These are phyloP conservation scores for Zygaena filipendulae DNA, from an alignment of 2,888 invertebrate species.

Conservation along the genomic window DNA sequence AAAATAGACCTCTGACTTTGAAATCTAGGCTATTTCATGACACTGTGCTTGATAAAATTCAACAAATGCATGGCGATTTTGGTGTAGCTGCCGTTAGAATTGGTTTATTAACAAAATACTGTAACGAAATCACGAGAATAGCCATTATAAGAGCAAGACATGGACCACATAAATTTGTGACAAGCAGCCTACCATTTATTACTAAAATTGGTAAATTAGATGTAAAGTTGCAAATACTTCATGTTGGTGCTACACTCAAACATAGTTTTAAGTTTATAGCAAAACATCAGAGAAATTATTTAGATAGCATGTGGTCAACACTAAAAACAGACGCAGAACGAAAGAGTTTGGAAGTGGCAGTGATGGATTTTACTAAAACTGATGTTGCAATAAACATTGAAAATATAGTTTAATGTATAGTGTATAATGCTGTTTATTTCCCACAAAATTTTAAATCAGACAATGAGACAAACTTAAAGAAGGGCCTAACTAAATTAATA, in stretches of 20 bases:
- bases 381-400: slow-evolving; percentile 56
- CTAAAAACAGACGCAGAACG: slow-evolving; percentile 73
- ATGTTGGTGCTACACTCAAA: slow-evolving; percentile 81
- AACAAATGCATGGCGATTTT: slow-evolving; percentile 80
- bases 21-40: slow-evolving; percentile 64
- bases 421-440: no score
- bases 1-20: slow-evolving; percentile 54
- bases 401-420: slow-evolving; percentile 29
- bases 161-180: slow-evolving; percentile 78
- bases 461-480: no score
- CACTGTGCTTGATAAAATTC: slow-evolving; percentile 71
- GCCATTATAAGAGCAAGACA: slow-evolving; percentile 78
- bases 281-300: slow-evolving; percentile 72
- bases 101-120: slow-evolving; percentile 83
- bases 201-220: slow-evolving; percentile 72
- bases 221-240: slow-evolving; percentile 73
- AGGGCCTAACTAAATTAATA: no score
- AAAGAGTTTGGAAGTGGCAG: slow-evolving; percentile 58
- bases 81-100: slow-evolving; percentile 76
- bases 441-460: no score
- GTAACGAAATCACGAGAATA: slow-evolving; percentile 79
- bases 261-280: slow-evolving; percentile 81
- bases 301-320: slow-evolving; percentile 71
- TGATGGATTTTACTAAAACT: slow-evolving; percentile 54
- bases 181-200: slow-evolving; percentile 75